A percentile compares a stretch with the other conserved stretches of the same genome.
These are phyloP conservation scores for Limnephilus rhombicus DNA, from an alignment of 2,888 invertebrate species.

Conservation along the genomic window DNA sequence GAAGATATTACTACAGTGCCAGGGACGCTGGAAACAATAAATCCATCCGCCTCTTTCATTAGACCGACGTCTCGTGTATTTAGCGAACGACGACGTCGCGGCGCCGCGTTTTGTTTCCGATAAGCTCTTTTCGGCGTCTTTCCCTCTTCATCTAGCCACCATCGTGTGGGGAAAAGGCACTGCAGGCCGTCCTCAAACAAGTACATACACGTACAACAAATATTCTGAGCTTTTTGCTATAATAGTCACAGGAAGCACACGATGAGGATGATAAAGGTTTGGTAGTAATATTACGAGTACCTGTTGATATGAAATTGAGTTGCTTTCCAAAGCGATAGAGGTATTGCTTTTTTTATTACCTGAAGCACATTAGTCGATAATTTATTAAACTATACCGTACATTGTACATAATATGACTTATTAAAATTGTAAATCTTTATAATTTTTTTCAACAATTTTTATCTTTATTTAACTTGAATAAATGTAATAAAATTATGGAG, in stretches of 20 bases:
- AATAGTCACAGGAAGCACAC: background rate
- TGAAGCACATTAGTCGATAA: background rate
- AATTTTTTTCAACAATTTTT: too few species aligned
- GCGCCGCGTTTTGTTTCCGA: slow-evolving; percentile 18
- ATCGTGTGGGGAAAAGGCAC: background rate
- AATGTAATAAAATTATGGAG: too few species aligned
- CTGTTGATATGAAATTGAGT: background rate
- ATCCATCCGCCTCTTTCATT: slow-evolving; percentile 36
- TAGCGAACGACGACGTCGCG: slow-evolving; percentile 40
- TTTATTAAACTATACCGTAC: too few species aligned
- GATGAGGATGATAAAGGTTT: background rate
- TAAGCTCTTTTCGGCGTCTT: background rate
- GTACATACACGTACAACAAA: background rate
- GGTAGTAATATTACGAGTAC: background rate
- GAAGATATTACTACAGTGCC: slow-evolving; percentile 14
- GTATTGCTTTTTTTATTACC: background rate
- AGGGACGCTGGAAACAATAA: slow-evolving; percentile 34
- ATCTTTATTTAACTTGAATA: too few species aligned
- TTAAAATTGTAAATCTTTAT: too few species aligned
- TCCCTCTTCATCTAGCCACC: background rate
- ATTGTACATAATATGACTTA: too few species aligned
- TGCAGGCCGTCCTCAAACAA: background rate
- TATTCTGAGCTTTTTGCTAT: background rate
- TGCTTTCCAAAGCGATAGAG: background rate
- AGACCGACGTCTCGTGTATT: slow-evolving; percentile 28